Conservation (phyloP, 1,140 invertebrate genomes). For the Bombus ignitus region DNA sequence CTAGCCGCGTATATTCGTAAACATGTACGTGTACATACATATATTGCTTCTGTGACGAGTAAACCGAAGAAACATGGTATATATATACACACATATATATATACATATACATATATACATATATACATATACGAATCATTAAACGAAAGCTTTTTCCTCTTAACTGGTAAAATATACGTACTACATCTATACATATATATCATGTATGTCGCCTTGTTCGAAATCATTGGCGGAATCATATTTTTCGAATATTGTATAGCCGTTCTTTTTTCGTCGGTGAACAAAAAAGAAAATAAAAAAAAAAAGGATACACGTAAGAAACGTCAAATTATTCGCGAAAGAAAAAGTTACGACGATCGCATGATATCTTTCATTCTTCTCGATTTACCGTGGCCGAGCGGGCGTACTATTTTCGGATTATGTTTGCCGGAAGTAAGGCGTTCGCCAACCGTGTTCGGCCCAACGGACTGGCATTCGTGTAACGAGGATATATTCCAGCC, state of each 20-base stretch:
- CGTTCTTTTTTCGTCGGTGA: constrained; percentile 22
- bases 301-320: background rate
- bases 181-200: constrained; percentile 19
- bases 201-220: constrained; percentile 39
- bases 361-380: background rate
- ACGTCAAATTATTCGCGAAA: background rate
- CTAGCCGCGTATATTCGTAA: constrained; percentile 23
- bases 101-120: background rate
- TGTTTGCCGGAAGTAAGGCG: background rate
- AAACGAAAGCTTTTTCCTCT: constrained; percentile 58
- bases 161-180: constrained; percentile 46
- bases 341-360: background rate
- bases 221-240: constrained; percentile 42
- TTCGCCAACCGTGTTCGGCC: background rate
- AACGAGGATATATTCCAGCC: background rate
- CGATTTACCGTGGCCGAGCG: background rate
- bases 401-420: background rate
- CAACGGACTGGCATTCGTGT: background rate
- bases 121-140: constrained; percentile 28
- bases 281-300: background rate
- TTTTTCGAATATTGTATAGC: constrained; percentile 50
- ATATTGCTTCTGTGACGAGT: constrained; percentile 37
- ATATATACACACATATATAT: constrained; percentile 16
- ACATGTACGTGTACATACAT: constrained; percentile 42
- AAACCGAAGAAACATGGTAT: constrained; percentile 48